Evolutionary conservation across 2,888 invertebrate genomes (phyloP), one percentile per base, ranked within the genome.

Genomic region (Eilema caniola): DNA sequence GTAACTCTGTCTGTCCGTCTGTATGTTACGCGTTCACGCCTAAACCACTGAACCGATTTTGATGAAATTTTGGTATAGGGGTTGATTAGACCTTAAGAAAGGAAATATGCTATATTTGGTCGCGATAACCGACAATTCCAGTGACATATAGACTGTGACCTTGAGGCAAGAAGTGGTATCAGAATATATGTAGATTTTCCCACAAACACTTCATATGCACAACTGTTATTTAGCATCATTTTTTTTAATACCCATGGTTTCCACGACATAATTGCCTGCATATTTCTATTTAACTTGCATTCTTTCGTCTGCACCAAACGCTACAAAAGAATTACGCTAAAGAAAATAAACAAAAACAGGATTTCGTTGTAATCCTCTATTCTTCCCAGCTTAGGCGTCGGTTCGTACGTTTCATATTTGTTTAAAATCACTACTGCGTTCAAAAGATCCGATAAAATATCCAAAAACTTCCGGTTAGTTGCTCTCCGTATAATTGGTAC

Each of bases 301-400:
- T 77, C 73, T 69, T 62, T 71, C 70, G 56, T 68, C 66, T 62
- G 56, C 69, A 76, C 63, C 81, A 72, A 79, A 77, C 80, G 70
- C 80, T 83, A 93, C 90, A 93, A 93, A 90, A 88, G 93, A 88
- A 89, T 92, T 90, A 92, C 80, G 79, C 74, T 78, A 91, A 94
- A 94, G 94, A 93, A 95, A 94, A 95, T 92, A 95, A 95, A 95
- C 94, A 95, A 95, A 93, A 94, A 95, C 94, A 93, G 92, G 92
- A 92, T 95, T 95, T 93, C 90, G 86, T 76, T 89, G 92, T 94
- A 95, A 95, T 94, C 93, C 90, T 86, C 90, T 79, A 90, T 93
- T 93, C 92, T 92, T 83, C 82, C 74, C 89, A 86, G 92, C 93
- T 94, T 92, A 94, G 84, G 86, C 80, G 88, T 84, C 81, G 84